A percentile compares a stretch with the other conserved stretches of the same genome.
Evolutionary conservation across 2,888 invertebrate species (phyloP).

Genomic region (Phanerotoma sp.): DNA sequence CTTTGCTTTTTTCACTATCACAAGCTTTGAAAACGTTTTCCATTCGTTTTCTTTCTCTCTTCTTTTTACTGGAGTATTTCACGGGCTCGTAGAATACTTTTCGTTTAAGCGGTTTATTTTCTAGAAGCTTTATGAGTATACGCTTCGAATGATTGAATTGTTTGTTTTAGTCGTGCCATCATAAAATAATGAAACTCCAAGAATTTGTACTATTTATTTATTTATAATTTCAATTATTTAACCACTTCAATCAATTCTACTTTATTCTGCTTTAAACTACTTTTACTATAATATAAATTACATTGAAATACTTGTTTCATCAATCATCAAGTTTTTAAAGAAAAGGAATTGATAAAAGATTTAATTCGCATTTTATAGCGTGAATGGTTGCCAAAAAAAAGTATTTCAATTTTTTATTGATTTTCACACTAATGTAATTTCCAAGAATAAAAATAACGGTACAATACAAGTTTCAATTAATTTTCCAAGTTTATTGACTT

Average conservation of each 20-base stretch:
- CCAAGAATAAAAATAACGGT: too few relatives aligned
- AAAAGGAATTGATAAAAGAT: too few relatives aligned
- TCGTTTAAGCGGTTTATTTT: slow-evolving; percentile 19
- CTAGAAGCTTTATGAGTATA: slow-evolving; percentile 2
- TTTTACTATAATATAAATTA: too few relatives aligned
- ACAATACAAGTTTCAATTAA: too few relatives aligned
- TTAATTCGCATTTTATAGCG: too few relatives aligned
- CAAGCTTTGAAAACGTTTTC: slow-evolving; percentile 18
- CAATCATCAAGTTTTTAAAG: too few relatives aligned
- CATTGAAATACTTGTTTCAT: too few relatives aligned
- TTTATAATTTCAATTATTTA: background rate
- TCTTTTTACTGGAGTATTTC: background rate
- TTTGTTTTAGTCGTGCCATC: background rate
- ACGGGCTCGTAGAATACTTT: slow-evolving; percentile 15
- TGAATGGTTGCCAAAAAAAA: too few relatives aligned
- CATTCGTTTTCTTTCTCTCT: slow-evolving; percentile 6
- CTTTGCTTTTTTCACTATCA: slow-evolving; percentile 14
- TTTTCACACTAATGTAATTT: too few relatives aligned
- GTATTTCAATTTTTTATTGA: too few relatives aligned
- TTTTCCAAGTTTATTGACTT: too few relatives aligned
- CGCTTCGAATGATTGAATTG: slow-evolving; percentile 14
- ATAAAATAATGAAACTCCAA: background rate
- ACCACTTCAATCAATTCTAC: too few relatives aligned
- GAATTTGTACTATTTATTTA: background rate
- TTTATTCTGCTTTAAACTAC: background rate